phyloP scores from a whole-genome alignment of 1,140 invertebrate genomes.

The Tribolium madens region DNA sequence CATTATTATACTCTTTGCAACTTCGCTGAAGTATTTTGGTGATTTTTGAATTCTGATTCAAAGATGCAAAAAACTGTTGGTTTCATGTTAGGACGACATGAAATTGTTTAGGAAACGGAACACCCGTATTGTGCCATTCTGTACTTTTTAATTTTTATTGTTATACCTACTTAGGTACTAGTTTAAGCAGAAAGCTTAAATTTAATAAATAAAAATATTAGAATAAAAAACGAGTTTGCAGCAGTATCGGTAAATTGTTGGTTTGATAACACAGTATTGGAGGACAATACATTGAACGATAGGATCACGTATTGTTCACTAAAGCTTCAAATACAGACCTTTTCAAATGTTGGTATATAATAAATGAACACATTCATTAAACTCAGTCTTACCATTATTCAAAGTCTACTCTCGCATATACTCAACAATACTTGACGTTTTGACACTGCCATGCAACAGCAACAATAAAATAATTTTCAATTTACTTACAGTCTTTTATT shows the following conservation, averaged over 20 bases:
- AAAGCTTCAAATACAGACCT: constrained; percentile 44
- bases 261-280: constrained; percentile 36
- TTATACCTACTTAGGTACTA: no score
- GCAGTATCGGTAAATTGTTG: constrained; percentile 26
- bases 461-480: neutral
- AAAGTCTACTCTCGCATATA: constrained; percentile 38
- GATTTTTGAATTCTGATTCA: no score
- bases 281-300: constrained; percentile 41
- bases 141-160: no score
- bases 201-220: neutral
- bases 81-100: no score
- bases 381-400: constrained; percentile 43
- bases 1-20: no score
- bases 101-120: no score
- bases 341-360: constrained; percentile 44
- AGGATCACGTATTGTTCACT: constrained; percentile 39
- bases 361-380: constrained; percentile 47
- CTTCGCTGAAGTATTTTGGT: no score
- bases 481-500: no score
- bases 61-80: no score
- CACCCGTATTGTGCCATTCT: no score
- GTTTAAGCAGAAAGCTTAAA: neutral
- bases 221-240: neutral
- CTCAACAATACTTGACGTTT: constrained; percentile 42
- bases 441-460: constrained; percentile 15